phyloP scores from a whole-genome alignment of 2,888 invertebrate species.

The Philopedon plagiatum region DNA sequence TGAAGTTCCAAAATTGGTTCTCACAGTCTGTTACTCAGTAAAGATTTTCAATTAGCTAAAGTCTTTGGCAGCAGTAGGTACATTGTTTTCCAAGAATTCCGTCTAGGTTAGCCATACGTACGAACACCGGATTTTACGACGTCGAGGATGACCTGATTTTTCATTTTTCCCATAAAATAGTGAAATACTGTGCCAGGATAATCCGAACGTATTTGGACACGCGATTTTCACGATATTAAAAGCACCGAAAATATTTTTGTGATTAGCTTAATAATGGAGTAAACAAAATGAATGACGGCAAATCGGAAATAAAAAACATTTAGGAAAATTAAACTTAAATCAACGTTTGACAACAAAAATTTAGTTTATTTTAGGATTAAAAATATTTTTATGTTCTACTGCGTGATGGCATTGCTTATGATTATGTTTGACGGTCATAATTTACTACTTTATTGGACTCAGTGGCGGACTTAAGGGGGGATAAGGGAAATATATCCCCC shows the following conservation, averaged over 20 bases:
- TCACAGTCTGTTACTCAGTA: not conserved
- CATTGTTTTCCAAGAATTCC: not conserved
- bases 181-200: conserved; percentile 10
- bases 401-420: too few relatives aligned
- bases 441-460: too few relatives aligned
- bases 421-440: too few relatives aligned
- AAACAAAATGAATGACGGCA: not conserved
- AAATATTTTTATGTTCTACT: too few relatives aligned
- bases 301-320: not conserved
- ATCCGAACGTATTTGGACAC: not conserved
- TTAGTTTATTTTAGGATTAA: too few relatives aligned
- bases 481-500: too few relatives aligned
- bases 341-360: too few relatives aligned
- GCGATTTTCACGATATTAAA: conserved; percentile 8
- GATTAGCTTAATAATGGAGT: not conserved
- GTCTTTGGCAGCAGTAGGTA: not conserved
- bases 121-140: not conserved
- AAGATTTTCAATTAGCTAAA: not conserved
- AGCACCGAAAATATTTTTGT: not conserved
- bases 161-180: conserved; percentile 11
- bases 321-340: too few relatives aligned
- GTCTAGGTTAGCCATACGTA: not conserved
- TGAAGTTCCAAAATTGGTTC: not conserved
- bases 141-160: conserved; percentile 4
- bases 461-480: too few relatives aligned